Conservation (phyloP, 2,797 vertebrate species). For the Podargus strigoides region DNA sequence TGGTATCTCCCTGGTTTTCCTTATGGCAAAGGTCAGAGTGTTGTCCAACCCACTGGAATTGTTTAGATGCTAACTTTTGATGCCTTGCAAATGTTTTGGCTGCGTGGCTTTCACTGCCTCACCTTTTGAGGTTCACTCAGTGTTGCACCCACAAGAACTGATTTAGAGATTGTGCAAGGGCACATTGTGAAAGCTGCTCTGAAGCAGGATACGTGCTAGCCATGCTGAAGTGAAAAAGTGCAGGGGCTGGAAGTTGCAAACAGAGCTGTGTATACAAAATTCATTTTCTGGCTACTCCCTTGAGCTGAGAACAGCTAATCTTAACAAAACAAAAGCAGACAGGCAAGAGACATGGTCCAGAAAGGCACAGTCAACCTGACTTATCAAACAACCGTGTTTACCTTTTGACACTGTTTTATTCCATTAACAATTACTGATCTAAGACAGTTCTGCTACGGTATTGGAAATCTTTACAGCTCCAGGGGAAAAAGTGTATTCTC, state of each 20-base stretch:
- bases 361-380: conserved; percentile 61
- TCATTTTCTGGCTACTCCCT: conserved; percentile 62
- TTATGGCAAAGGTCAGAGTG: not conserved
- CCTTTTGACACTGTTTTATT: conserved; percentile 60
- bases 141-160: not conserved
- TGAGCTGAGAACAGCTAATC: conserved; percentile 65
- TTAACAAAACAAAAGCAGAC: conserved; percentile 72
- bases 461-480: conserved; percentile 52
- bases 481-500: conserved; percentile 29
- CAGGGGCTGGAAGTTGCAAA: conserved; percentile 40
- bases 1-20: not conserved
- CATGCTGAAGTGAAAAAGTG: conserved; percentile 44
- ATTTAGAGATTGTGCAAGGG: conserved; percentile 16
- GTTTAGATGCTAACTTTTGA: not conserved
- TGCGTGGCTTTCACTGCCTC: not conserved
- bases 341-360: conserved; percentile 62
- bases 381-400: conserved; percentile 58
- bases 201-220: not conserved
- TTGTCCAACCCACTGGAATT: not conserved
- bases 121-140: not conserved
- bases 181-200: not conserved
- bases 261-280: conserved; percentile 63
- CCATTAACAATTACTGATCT: conserved; percentile 51
- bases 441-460: conserved; percentile 32
- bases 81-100: not conserved